Base-by-base conservation (phyloP, 2,113 vertebrate genomes). In the pig (Sus scrofa) region DNA sequence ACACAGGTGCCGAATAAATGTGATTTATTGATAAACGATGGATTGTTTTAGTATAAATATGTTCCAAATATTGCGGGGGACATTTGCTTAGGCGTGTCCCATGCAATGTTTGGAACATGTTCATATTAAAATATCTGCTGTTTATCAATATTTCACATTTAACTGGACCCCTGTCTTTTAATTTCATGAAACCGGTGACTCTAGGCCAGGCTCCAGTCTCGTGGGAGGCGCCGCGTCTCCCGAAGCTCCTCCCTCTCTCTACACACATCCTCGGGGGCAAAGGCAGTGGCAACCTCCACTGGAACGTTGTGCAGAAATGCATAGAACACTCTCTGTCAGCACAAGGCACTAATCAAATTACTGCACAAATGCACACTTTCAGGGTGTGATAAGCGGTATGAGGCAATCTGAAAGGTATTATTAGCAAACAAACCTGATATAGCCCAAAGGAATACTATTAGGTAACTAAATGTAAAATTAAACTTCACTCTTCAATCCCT, bases 281-380 rank as follows among this genome's bases (percentile, higher is more conserved):
- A 24, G 30, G 7, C 1, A 2, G 12, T 1, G 24, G 13, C 9
- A 0, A 1, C 3, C 20, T 89, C 3, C 73, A 15, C n/a, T 63
- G 27, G 83, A 16, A 34, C 24, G 19, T 30, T 30, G 1, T 44
- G 15, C 10, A 32, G 44, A 54, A 37, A 26, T 20, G 3, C 10
- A 4, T 67, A 15, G 26, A n/a, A 91, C 91, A 26, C 14, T n/a
- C 30, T 20, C 65, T 74, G 24, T 60, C 22, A 30, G 7, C 19
- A 20, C 4, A 18, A 26, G 22, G 27, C 73, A 39, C 50, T 18
- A 19, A 32, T 34, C 27, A 37, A 63, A 18, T 9, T 44, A 52
- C 67, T 12, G 52, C 2, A 30, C 14, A 52, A 54, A 22, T 30
- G 9, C 22, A 12, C 6, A 5, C 20, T 87, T 75, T 73, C 30